Evolutionary conservation across 2,888 invertebrate genomes (phyloP), one percentile per base, ranked within the genome.

Genomic region (Epicampocera succincta): DNA sequence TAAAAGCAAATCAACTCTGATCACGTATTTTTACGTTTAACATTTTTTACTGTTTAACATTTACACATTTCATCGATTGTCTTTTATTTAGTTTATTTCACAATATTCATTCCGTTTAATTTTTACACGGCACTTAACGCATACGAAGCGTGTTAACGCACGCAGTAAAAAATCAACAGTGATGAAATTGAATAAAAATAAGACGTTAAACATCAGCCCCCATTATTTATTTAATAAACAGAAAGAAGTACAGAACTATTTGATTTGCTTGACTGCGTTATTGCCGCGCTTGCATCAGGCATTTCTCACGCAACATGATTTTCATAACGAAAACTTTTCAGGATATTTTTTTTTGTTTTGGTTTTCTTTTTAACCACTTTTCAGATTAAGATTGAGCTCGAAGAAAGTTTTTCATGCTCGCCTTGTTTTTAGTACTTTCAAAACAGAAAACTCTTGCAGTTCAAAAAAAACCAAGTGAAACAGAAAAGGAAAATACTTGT

Each of bases 31-130:
- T 9, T 4, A 11, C n/a, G n/a, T n/a, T n/a, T n/a, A n/a, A n/a
- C n/a, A n/a, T n/a, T 13, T 38, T 46, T 58, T 69, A 48, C 33
- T 33, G 33, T 21, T 58, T 69, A 17, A 48, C 58, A 58, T 48
- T 46, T 48, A 52, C 21, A 52, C 21, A 56, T 42, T 54, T 29
- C 33, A 71, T 60, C 25, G 46, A 9, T 71, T 71, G 60, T 58
- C 38, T 71, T 48, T 33, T 71, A 25, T 60, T 71, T 71, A 21
- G 60, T 50, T 58, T 40, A 71, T 48, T 40, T 29, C 12, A 50
- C 17, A 38, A 40, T 50, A 50, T 50, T 8, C 6, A 33, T 33
- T 9, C 33, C 25, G 50, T 40, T 72, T 50, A 50, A 29, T 50
- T 48, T 38, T n/a, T 13, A 56, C 15, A 48, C 48, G 48, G 21